Percentiles rank a stretch among this genome's conserved stretches.
These are phyloP conservation scores for Xanthia icteritia DNA, from an alignment of 2,888 invertebrate genomes.

Conservation along the genomic window DNA sequence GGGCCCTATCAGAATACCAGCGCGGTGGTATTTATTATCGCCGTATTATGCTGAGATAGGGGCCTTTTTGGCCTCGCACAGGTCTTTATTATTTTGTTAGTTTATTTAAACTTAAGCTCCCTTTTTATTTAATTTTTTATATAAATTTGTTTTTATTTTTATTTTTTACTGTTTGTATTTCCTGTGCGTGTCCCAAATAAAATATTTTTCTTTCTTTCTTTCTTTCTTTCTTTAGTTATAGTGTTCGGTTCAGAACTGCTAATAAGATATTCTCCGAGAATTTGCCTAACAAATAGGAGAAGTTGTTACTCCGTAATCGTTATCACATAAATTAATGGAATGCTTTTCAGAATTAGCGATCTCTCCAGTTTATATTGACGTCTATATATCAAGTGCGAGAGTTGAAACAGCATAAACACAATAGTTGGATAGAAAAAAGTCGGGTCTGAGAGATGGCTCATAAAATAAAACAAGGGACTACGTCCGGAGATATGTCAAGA, in stretches of 20 bases:
- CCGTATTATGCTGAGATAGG: no score
- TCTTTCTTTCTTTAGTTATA: no score
- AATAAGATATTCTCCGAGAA: slow-evolving; percentile 46
- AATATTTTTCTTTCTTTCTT: no score
- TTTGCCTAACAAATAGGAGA: slow-evolving; percentile 46
- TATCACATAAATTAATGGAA: slow-evolving; percentile 69
- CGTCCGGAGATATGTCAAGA: slow-evolving; percentile 90
- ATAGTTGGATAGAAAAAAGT: slow-evolving; percentile 83
- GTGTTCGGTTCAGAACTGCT: slow-evolving; percentile 30
- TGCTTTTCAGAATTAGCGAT: slow-evolving; percentile 79
- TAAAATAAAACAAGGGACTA: slow-evolving; percentile 89
- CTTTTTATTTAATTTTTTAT: no score
- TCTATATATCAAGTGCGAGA: slow-evolving; percentile 84
- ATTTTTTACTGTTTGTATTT: no score
- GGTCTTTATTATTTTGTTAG: no score
- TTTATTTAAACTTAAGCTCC: no score
- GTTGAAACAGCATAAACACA: slow-evolving; percentile 83
- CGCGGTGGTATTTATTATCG: no score
- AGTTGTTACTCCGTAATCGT: slow-evolving; percentile 66
- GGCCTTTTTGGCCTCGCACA: no score
- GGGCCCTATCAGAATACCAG: no score
- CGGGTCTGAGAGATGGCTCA: slow-evolving; percentile 86
- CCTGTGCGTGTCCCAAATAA: no score
- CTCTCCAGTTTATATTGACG: slow-evolving; percentile 77
- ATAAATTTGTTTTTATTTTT: no score